These are phyloP conservation scores for Drosophila pallidifrons DNA, from an alignment of 1,140 invertebrate genomes.

Conservation along the genomic window DNA sequence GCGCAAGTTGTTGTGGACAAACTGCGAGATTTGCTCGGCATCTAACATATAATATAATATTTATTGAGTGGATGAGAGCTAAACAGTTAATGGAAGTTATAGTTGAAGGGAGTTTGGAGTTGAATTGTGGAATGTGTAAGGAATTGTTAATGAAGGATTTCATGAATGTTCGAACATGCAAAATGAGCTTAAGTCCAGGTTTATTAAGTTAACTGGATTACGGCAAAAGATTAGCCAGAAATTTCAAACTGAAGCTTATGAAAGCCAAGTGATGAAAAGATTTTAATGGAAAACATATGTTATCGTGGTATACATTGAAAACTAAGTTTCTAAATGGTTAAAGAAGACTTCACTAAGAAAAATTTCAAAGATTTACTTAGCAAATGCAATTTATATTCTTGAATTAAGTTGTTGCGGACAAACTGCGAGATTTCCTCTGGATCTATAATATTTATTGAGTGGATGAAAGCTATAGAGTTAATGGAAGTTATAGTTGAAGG, in stretches of 20 bases:
- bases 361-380: no score
- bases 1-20: neutral
- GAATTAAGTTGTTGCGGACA: neutral
- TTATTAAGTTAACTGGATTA: neutral
- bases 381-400: no score
- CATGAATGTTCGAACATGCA: no score
- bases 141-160: no score
- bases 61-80: neutral
- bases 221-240: no score
- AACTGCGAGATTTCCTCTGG: neutral
- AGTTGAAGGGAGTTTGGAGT: neutral
- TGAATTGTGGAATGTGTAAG: neutral
- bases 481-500: neutral
- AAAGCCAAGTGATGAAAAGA: no score
- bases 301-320: no score
- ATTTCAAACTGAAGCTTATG: no score
- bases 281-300: no score
- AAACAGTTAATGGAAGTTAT: neutral
- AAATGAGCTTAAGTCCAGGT: no score
- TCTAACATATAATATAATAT: slow-evolving; percentile 1
- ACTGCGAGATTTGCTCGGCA: neutral
- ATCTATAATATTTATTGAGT: neutral
- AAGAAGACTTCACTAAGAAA: no score
- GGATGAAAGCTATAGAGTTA: neutral
- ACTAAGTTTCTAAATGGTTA: no score